Evolutionary conservation across 2,888 invertebrate species (phyloP), one percentile per base, ranked within the genome.

Genomic region (Melikaiella ostensackeni): DNA sequence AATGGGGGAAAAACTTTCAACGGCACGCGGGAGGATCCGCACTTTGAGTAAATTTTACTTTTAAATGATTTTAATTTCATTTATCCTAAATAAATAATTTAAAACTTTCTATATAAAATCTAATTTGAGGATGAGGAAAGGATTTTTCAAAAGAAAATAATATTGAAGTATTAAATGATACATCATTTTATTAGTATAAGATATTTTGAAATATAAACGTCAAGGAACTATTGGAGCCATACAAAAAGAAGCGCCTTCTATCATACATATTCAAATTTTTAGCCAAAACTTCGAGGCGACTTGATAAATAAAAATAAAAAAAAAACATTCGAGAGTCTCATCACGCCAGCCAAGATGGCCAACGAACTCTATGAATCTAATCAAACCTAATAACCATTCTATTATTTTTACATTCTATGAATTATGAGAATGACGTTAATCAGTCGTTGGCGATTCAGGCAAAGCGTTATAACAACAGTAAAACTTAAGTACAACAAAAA

Each of bases 141-240:
- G 50, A 11, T 19, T 6, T 19, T 19, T n/a, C n/a, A 16, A 21
- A 16, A 33, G 13, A 42, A 46, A 57, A 74, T 35, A 59, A 57
- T n/a, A 9, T 19, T 24, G 4, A 24, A 57, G 11, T 27, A 57
- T 24, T 74, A 61, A 74, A 74, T 74, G 61, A 74, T 74, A 74
- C 74, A 74, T 74, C 74, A 46, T 74, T 70, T 70, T 70, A 70
- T 70, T 66, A 46, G 66, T 61, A 75, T 75, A 27, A 75, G 38
- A 75, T 63, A 76, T 75, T 75, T 59, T 30, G 42, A 62, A 33
- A 87, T 89, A 89, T 89, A 88, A 89, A 88, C 83, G 85, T 87
- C 83, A 88, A 90, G 89, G 89, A 90, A 90, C 89, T 89, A 85
- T 90, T 82, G 86, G 86, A 89, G 86, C 86, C 86, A 84, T 87